Evolutionary conservation across 2,888 invertebrate species (phyloP), one percentile per base, ranked within the genome.

Genomic region (Ochropleura leucogaster): DNA sequence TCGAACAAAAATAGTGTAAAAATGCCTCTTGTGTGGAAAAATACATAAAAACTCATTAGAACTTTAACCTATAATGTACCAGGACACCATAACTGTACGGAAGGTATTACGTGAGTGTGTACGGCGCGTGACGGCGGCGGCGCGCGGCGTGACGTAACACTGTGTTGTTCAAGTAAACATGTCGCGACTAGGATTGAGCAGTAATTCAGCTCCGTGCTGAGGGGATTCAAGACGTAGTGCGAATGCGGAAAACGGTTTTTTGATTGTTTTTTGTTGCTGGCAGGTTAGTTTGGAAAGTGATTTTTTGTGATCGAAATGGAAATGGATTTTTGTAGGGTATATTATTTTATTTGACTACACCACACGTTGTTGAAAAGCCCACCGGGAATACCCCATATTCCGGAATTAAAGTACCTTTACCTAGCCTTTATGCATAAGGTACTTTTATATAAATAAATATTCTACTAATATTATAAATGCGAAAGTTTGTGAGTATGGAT

Each of bases 121-220:
- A 44, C 30, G 44, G 72, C 64, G 68, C 81, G 85, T 84, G 81
- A 86, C 68, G 74, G n/a, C n/a, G n/a, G n/a, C n/a, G n/a, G n/a
- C n/a, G n/a, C n/a, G n/a, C n/a, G n/a, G 68, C 81, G 85, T 84
- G 81, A 86, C 68, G 74, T 59, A 74, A 72, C 66, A 7, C 18
- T 12, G 14, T 80, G 71, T 84, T 77, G 72, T 74, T 57, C 59
- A 18, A 68, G 82, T 68, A 85, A 85, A 85, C 82, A 86, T 77
- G 70, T 78, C 55, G 46, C 65, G 68, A 60, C 63, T 69, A 64
- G 63, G 62, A 84, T 79, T 72, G 74, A 81, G 72, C 68, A 74
- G 82, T 84, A 81, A 74, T 74, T 78, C 85, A 75, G 69, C 64
- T 80, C 63, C 42, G 77, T 44, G 59, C 66, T 30, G 47, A 46